A percentile compares a stretch with the other conserved stretches of the same genome.
phyloP scores from a whole-genome alignment of 2,113 vertebrate genomes.

The Alethe diademata region DNA sequence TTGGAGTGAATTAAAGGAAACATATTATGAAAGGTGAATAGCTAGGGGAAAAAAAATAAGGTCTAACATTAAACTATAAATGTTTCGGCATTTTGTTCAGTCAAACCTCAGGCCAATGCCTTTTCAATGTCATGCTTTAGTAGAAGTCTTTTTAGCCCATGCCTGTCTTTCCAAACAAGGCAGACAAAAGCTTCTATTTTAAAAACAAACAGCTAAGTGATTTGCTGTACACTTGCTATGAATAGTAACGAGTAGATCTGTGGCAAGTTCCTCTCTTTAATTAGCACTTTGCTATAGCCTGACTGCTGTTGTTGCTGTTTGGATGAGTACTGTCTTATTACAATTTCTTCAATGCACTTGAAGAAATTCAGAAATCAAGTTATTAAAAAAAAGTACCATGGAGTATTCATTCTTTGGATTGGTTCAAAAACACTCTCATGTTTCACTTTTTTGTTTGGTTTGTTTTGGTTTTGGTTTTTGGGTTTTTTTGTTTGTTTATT shows the following conservation, averaged over 20 bases:
- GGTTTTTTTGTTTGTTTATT: not conserved
- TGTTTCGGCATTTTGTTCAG: conserved; percentile 49
- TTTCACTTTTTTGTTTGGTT: not conserved
- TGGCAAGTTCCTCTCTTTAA: conserved; percentile 48
- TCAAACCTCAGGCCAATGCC: conserved; percentile 47
- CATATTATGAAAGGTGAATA: conserved; percentile 28
- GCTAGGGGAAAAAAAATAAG: not conserved
- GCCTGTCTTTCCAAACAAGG: conserved; percentile 47
- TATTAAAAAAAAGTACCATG: not conserved
- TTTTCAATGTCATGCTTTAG: conserved; percentile 65
- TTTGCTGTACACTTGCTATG: conserved; percentile 58
- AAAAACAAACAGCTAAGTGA: conserved; percentile 66
- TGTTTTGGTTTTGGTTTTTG: not conserved
- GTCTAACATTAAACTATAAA: conserved; percentile 45
- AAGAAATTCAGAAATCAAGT: not conserved
- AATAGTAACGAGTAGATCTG: conserved; percentile 62
- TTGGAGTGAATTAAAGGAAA: conserved; percentile 39
- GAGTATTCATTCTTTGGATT: not conserved
- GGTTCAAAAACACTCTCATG: not conserved
- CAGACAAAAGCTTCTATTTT: conserved; percentile 62
- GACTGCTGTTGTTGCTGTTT: not conserved
- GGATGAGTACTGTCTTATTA: conserved; percentile 4
- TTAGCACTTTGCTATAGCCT: conserved; percentile 51
- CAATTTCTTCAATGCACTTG: not conserved
- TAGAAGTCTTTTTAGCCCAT: conserved; percentile 51